Base-by-base conservation (phyloP, 1,140 invertebrate species). In the Drosophila persimilis region DNA sequence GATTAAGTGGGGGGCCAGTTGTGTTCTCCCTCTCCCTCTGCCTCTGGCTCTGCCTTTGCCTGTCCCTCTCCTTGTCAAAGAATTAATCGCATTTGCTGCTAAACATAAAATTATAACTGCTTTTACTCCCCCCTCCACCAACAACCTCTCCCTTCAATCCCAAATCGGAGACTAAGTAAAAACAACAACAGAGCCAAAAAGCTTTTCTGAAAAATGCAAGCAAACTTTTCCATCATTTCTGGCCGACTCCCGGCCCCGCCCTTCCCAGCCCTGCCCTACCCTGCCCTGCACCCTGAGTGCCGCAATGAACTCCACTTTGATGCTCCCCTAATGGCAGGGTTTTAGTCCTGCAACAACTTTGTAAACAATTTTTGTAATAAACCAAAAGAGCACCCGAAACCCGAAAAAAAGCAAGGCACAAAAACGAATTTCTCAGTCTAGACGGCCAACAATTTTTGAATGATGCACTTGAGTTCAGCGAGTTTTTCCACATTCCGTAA, bases 341-440 rank as follows among this genome's bases (percentile, higher is more conserved):
- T 54, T 54, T 54, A 3, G 52, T 8, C 22, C 17, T 39, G 15
- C 15, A 35, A 52, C n/a, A 55, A 44, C 43, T 55, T 55, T 24
- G 20, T 45, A 56, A 73, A 69, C 74, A 70, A 61, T 74, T 65
- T 69, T 71, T 58, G 45, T 58, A 65, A 62, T 75, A 74, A 73
- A 60, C 70, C 70, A 69, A 60, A 39, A 39, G 35, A 39, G 35
- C 35, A 29, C 41, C 26, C 9, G 4, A 29, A 9, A n/a, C 2
- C 22, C n/a, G 47, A 26, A n/a, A 58, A 15, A 22, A 58, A 26
- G 15, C 24, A 29, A 52, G 17, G 43, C 31, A 24, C 24, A 15
- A 46, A 55, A 66, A 72, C 67, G 63, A 73, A 59, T 73, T 64
- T 70, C 46, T 43, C 43, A 52, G 65, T 77, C 72, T 65, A 77